phyloP scores from a whole-genome alignment of 1,140 invertebrate species.

The Magallana ariakensis region DNA sequence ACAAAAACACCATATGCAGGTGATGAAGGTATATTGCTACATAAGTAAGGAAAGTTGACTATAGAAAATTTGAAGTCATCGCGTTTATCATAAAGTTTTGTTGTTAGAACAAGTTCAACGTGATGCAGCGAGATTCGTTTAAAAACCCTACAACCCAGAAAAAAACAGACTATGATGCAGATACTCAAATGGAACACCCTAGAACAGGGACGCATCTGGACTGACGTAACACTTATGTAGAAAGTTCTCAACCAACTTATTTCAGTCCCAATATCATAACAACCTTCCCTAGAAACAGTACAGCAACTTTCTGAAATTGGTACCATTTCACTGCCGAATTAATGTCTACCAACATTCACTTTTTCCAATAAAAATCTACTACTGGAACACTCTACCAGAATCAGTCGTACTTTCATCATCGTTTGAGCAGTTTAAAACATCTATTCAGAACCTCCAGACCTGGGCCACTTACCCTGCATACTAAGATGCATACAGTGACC shows the following conservation, averaged over 20 bases:
- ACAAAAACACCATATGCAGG: too few species aligned
- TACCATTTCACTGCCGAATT: background rate
- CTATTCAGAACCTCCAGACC: background rate
- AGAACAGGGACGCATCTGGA: too few species aligned
- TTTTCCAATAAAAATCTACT: background rate
- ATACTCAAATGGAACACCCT: background rate
- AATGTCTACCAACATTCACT: background rate
- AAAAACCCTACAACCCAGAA: background rate
- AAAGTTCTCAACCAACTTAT: background rate
- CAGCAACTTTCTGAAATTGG: background rate
- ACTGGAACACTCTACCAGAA: conserved; percentile 3
- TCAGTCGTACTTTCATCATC: background rate
- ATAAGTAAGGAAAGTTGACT: too few species aligned
- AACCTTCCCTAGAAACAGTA: background rate
- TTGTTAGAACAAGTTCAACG: background rate
- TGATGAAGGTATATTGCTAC: too few species aligned
- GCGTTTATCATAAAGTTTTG: too few species aligned
- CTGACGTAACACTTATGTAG: too few species aligned
- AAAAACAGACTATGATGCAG: background rate
- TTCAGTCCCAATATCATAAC: background rate
- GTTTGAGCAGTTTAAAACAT: background rate
- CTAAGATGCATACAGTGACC: background rate
- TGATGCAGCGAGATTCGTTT: background rate
- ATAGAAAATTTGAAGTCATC: too few species aligned
- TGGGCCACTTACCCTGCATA: background rate